Base-by-base conservation (phyloP, 1,140 invertebrate species). In the Bursaphelenchus mucronatus region DNA sequence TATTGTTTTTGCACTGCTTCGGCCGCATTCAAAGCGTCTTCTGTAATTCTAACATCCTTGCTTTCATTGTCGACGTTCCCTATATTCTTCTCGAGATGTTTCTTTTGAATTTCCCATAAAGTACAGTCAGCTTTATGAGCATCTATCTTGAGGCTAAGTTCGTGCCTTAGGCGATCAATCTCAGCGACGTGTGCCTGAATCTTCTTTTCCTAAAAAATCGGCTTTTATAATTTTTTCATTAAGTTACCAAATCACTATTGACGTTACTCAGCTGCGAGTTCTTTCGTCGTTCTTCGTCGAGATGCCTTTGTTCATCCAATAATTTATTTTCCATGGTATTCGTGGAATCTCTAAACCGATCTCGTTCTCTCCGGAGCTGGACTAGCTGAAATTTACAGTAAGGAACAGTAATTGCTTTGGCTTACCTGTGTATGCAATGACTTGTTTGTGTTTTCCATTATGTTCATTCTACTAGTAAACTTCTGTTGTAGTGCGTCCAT, bases 371-470 rank as follows among this genome's bases (percentile, higher is more conserved):
- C 17, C 76, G 70, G 11, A 68, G 63, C 61, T 79, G 76, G 0
- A 76, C 75, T 11, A 78, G 50, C 64, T 76, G 54, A 46, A 74
- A 73, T 50, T 13, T 64, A 5, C n/a, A 9, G 46, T n/a, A 64
- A 13, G 64, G 8, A 53, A 71, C 11, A 51, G 8, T 63, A n/a
- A 21, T 52, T 39, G 21, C 9, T 7, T n/a, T 49, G 39, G 13
- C 46, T 17, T 71, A 74, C 73, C 74, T 79, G 76, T 0, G 74
- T 70, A 55, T 78, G 76, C 11, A 78, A 54, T 8, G 63, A 63
- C 55, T 78, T 78, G 63, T 78, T 78, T 0, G 74, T 78, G 19
- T 74, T 72, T 43, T 78, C 76, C 71, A 78, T 79, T 47, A 78
- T 78, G 43, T 74, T 69, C 74, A 78, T 80, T 43, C 77, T 39